Evolutionary conservation across 2,113 vertebrate species (phyloP), one percentile per base, ranked within the genome.

Genomic region (Gambusia holbrooki): DNA sequence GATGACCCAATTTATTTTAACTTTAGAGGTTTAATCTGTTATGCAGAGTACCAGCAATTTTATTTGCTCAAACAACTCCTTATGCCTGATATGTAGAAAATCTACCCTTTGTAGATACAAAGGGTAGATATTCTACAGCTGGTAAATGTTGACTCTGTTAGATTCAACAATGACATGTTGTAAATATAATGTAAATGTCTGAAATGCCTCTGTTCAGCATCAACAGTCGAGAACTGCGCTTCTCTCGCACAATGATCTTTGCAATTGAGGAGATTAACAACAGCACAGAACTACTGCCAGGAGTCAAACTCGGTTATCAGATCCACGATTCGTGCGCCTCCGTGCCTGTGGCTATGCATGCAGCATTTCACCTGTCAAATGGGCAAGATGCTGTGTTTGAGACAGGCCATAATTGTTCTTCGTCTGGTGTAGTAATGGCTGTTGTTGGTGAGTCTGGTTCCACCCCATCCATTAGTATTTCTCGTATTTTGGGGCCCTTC

Each of bases 251-350:
- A 17, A 91, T 94, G 92, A 28, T 90, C n/a, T 94, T 93, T 17
- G 90, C 93, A n/a, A 90, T 94, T 1, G 78, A 92, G 11, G 90
- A 94, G 73, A 93, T 95, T 25, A 95, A 94, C 84, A 92, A 92
- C 84, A 93, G 91, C 79, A 79, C 87, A 0, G 63, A 86, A 28
- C 85, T 95, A 13, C 87, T 95, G 27, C 91, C 94, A 0, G 89
- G 88, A 1, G 68, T 94, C 62, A 89, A 10, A 0, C 81, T 94
- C 2, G 94, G 93, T 14, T 94, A 94, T 67, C 77, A 83, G 37
- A 92, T 94, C 72, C 78, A 93, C 3, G 94, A 95, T 69, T 88
- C 93, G 0, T 95, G 94, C 4, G 76, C 81, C 1, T 85, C 89
- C 0, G 88, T 92, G 33, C 74, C 82, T 0, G 71, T 91, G 54